Evolutionary conservation across 2,888 invertebrate genomes (phyloP), one percentile per base, ranked within the genome.

Genomic region (Trachelus iudaicus): DNA sequence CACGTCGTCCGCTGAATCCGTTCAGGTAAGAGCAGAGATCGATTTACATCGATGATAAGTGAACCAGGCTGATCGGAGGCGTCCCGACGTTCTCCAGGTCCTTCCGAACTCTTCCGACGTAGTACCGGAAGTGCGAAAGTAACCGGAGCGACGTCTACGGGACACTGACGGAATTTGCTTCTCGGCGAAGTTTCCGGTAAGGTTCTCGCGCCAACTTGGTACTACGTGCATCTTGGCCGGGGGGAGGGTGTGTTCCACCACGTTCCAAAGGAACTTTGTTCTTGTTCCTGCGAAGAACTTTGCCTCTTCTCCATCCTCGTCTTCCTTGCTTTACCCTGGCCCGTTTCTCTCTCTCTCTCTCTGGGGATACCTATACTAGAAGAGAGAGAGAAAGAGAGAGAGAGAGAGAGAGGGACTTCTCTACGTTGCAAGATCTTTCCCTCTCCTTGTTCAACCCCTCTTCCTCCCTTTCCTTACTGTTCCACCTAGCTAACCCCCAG

Each of bases 281-380:
- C 91, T 90, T 90, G 90, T 91, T 91, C 90, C 90, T 90, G 89
- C 85, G 89, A 89, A 88, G 90, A 91, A 90, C 91, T 91, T 86
- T 88, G 85, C 85, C 86, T 85, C 86, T 73, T 76, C 77, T 73
- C 79, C 76, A 68, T 76, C 77, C 76, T 80, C 78, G 76, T 77
- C 76, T 73, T 69, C 56, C 37, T 73, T 73, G 73, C 69, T 68
- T 56, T 73, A 79, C 77, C 35, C 40, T 71, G 34, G 23, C 15
- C 15, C 40, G 9, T 15, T 40, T 37, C 37, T 69, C 13, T 71
- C 75, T n/a, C 73, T n/a, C 73, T n/a, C 37, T 15, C n/a, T 2
- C 69, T 12, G 31, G 13, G 31, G 40, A 34, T 75, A 31, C 40
- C 15, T 40, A 6, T 4, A 15, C 15, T 40, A 1, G 0, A 40